Conservation (phyloP, 2,113 vertebrate species). For the Coturnix japonica region DNA sequence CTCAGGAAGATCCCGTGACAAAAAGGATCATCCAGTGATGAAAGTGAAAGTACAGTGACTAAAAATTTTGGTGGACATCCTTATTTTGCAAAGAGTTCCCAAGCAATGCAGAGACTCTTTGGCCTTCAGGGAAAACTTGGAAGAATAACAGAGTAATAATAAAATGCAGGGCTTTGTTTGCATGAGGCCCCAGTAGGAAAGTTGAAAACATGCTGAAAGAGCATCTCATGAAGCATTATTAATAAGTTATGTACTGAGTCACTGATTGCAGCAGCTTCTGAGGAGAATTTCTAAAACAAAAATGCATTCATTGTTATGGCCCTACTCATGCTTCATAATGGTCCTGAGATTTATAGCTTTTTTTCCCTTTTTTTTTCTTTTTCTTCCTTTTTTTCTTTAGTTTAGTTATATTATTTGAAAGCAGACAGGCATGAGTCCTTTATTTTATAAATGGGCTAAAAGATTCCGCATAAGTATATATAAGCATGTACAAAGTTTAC, state of each 20-base stretch:
- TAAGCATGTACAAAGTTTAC: background rate
- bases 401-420: slow-evolving; percentile 45
- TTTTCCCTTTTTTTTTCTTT: background rate
- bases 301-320: background rate
- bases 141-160: slow-evolving; percentile 26
- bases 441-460: slow-evolving; percentile 34
- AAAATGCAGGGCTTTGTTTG: slow-evolving; percentile 42
- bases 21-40: background rate
- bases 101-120: background rate
- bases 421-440: background rate
- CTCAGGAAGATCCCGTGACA: background rate
- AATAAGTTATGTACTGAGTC: slow-evolving; percentile 54
- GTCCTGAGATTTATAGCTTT: background rate
- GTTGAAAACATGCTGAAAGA: slow-evolving; percentile 60
- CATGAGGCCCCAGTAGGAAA: slow-evolving; percentile 25
- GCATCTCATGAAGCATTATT: slow-evolving; percentile 41
- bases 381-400: too few relatives aligned
- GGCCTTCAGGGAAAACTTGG: slow-evolving; percentile 33
- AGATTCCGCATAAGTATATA: background rate
- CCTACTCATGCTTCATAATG: background rate
- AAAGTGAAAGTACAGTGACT: background rate
- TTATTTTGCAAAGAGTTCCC: background rate
- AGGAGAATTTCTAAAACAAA: slow-evolving; percentile 58
- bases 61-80: background rate
- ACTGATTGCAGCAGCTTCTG: slow-evolving; percentile 39